These are phyloP conservation scores for Cnemophilus loriae DNA, from an alignment of 2,113 vertebrate genomes.

Conservation along the genomic window DNA sequence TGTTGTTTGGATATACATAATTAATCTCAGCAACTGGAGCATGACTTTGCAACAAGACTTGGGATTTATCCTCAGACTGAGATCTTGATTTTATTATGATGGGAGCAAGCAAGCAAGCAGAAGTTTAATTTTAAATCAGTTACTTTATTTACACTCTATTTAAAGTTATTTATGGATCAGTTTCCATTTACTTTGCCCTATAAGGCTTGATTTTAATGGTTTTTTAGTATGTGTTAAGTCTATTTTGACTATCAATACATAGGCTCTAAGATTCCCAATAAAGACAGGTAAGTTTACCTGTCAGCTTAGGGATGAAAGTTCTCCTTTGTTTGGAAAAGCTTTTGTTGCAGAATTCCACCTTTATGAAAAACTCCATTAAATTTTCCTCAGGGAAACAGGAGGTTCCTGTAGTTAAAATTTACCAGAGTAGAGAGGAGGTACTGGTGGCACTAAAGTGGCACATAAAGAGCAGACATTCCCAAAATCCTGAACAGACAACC, in stretches of 20 bases:
- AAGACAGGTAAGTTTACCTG: background rate
- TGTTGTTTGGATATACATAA: background rate
- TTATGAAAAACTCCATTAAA: accelerated
- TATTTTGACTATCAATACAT: background rate
- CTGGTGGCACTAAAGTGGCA: background rate
- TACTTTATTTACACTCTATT: background rate
- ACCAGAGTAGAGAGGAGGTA: background rate
- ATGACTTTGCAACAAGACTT: background rate
- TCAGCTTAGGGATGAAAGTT: background rate
- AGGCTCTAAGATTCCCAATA: background rate
- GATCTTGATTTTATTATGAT: background rate
- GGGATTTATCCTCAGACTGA: background rate
- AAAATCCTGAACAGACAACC: background rate
- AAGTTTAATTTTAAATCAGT: background rate
- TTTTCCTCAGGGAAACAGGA: background rate
- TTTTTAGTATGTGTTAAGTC: background rate
- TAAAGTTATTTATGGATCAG: background rate
- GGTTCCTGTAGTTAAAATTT: background rate
- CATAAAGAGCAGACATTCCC: background rate
- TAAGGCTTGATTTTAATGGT: background rate
- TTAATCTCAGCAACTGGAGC: background rate
- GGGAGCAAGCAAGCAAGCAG: background rate
- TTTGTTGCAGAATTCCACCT: background rate
- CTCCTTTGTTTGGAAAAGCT: background rate
- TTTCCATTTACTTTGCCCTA: background rate